These are phyloP conservation scores for Gadus macrocephalus DNA, from an alignment of 2,113 vertebrate species.

Conservation along the genomic window DNA sequence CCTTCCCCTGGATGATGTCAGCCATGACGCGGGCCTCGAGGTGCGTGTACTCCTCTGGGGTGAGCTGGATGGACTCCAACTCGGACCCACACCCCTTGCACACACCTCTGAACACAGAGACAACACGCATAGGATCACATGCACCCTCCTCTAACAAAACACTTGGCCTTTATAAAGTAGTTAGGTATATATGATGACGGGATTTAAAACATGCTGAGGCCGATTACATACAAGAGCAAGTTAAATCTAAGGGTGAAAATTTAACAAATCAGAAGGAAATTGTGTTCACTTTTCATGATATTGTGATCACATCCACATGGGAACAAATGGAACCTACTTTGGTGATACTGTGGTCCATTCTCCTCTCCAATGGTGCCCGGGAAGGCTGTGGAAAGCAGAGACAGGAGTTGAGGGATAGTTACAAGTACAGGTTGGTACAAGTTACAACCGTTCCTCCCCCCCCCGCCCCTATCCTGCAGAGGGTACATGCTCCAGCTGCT, in stretches of 20 bases:
- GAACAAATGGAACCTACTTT: slow-evolving; percentile 69
- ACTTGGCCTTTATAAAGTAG: too few species aligned
- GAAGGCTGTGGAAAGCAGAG: slow-evolving; percentile 67
- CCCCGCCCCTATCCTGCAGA: too few species aligned
- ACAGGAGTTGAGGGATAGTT: not conserved
- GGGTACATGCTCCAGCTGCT: not conserved
- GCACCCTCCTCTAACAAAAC: not conserved
- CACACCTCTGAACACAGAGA: slow-evolving; percentile 67
- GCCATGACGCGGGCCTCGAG: slow-evolving; percentile 81
- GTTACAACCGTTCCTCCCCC: too few species aligned
- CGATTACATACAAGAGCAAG: too few species aligned
- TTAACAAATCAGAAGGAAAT: too few species aligned
- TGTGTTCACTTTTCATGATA: not conserved
- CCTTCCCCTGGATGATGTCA: slow-evolving; percentile 83
- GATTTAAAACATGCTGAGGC: too few species aligned
- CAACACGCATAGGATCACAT: slow-evolving; percentile 66
- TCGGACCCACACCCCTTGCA: slow-evolving; percentile 77
- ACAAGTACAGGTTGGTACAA: not conserved
- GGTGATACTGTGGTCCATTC: slow-evolving; percentile 66
- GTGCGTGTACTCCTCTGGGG: slow-evolving; percentile 77
- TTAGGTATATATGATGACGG: too few species aligned
- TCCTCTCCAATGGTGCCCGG: slow-evolving; percentile 81
- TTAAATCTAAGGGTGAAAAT: not conserved
- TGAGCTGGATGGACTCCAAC: slow-evolving; percentile 86
- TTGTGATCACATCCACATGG: not conserved